phyloP scores from a whole-genome alignment of 1,140 invertebrate genomes.

The Drosophila sulfurigaster region DNA sequence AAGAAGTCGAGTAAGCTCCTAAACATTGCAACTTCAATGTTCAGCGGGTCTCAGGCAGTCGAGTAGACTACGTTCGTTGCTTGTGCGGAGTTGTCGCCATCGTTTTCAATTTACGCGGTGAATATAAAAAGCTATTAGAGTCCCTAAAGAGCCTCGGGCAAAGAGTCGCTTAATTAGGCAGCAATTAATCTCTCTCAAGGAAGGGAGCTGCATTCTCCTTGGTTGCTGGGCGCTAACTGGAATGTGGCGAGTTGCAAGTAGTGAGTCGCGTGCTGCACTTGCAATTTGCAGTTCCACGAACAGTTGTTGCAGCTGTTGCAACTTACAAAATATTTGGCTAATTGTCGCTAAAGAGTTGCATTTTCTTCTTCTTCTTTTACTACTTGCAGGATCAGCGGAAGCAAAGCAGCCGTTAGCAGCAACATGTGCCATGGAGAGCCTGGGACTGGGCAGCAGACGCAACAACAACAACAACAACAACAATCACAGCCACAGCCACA shows the following conservation, averaged over 20 bases:
- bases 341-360: constrained; percentile 33
- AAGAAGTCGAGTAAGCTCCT: too few species aligned
- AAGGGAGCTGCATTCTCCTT: not conserved
- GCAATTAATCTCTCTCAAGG: constrained; percentile 49
- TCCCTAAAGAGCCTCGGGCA: constrained; percentile 13
- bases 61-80: not conserved
- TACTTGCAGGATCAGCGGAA: constrained; percentile 31
- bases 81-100: not conserved
- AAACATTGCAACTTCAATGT: not conserved
- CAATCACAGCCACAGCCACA: constrained; percentile 28
- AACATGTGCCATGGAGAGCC: constrained; percentile 84
- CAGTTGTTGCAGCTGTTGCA: constrained; percentile 1
- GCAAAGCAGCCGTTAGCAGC: constrained; percentile 29
- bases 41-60: not conserved
- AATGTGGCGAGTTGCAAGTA: not conserved
- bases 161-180: constrained; percentile 54
- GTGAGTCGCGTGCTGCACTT: not conserved
- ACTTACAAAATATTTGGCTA: constrained; percentile 24
- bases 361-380: not conserved
- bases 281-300: not conserved
- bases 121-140: constrained; percentile 31
- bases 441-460: constrained; percentile 78
- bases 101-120: constrained; percentile 32
- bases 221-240: not conserved
- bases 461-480: constrained; percentile 59